phyloP scores from a whole-genome alignment of 2,113 vertebrate genomes.

The Brienomyrus brachyistius region DNA sequence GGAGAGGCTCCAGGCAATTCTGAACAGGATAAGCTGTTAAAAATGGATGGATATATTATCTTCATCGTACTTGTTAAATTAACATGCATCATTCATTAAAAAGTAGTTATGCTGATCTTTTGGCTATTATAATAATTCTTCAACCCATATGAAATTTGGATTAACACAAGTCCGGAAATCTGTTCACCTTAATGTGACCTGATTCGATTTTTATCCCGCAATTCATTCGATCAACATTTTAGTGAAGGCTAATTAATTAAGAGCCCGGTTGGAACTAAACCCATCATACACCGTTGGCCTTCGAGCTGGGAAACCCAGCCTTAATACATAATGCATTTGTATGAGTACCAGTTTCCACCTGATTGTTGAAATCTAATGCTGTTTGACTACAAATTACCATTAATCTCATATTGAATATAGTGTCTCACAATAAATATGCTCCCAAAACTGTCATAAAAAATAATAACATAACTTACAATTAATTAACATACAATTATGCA shows the following conservation, averaged over 20 bases:
- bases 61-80: background rate
- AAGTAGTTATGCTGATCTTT: background rate
- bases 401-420: background rate
- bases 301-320: background rate
- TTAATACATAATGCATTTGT: background rate
- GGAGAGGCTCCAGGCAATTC: background rate
- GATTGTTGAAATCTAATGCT: background rate
- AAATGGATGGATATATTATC: background rate
- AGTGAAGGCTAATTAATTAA: background rate
- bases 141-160: background rate
- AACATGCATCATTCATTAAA: conserved; percentile 7
- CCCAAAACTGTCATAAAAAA: background rate
- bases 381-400: background rate
- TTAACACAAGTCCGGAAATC: background rate
- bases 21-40: background rate
- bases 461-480: background rate
- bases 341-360: background rate
- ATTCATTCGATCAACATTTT: background rate
- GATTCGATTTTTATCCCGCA: background rate
- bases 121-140: background rate
- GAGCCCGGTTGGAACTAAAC: background rate
- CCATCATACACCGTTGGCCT: background rate
- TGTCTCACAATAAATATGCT: background rate
- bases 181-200: background rate
- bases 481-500: background rate